Conservation (phyloP, 2,797 vertebrate species). For the Leptatherina wallacei region DNA sequence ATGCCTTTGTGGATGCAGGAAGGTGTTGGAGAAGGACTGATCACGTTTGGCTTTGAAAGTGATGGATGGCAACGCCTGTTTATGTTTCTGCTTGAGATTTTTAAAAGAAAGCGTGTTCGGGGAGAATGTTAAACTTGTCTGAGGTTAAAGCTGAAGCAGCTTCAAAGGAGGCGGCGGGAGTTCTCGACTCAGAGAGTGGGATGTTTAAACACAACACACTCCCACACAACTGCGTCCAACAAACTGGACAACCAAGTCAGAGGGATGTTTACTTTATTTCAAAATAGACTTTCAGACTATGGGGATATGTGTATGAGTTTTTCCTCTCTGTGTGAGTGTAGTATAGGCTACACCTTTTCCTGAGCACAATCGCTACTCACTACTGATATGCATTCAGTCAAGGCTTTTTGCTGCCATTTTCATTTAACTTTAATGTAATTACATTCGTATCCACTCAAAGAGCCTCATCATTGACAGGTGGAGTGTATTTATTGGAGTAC, state of each 20-base stretch:
- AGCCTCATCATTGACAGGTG: constrained; percentile 22
- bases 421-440: constrained; percentile 41
- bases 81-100: constrained; percentile 25
- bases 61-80: constrained; percentile 41
- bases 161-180: constrained; percentile 57
- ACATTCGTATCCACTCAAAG: constrained; percentile 21
- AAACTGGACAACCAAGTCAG: constrained; percentile 48
- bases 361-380: constrained; percentile 8
- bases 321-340: constrained; percentile 19
- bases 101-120: constrained; percentile 32
- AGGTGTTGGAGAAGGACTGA: constrained; percentile 13
- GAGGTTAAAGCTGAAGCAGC: constrained; percentile 60
- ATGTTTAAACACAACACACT: constrained; percentile 57
- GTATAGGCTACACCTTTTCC: constrained; percentile 18
- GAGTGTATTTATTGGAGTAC: constrained; percentile 32
- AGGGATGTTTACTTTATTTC: constrained; percentile 59
- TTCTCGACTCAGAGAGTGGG: constrained; percentile 49
- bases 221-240: constrained; percentile 63
- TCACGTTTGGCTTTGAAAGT: constrained; percentile 16
- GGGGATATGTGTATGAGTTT: constrained; percentile 21
- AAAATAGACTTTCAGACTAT: constrained; percentile 44
- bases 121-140: constrained; percentile 50
- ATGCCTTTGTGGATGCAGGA: constrained; percentile 24
- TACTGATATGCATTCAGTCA: constrained; percentile 53
- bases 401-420: constrained; percentile 29